Conservation (phyloP, 2,113 vertebrate species). For the Festucalex cinctus region DNA sequence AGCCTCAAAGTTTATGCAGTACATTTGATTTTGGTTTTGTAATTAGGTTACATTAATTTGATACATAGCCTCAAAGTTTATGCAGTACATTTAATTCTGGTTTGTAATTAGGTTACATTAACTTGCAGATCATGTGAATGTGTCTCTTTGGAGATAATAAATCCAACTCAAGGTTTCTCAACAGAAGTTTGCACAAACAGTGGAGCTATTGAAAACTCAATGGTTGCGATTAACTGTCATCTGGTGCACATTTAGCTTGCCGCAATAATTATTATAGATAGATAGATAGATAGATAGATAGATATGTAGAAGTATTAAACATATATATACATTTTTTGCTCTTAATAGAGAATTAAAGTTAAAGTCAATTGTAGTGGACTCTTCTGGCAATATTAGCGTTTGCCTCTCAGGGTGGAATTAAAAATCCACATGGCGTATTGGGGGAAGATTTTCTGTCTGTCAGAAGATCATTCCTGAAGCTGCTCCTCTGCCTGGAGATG, state of each 20-base stretch:
- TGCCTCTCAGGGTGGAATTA: too few species aligned
- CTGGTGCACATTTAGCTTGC: conserved; percentile 28
- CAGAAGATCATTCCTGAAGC: too few species aligned
- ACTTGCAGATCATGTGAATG: conserved; percentile 53
- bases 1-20: conserved; percentile 41
- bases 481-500: too few species aligned
- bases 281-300: background rate
- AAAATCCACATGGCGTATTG: too few species aligned
- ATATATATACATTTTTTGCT: too few species aligned
- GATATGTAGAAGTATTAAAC: too few species aligned
- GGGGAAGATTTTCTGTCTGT: too few species aligned
- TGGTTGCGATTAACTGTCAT: conserved; percentile 30
- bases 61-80: conserved; percentile 41
- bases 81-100: conserved; percentile 54
- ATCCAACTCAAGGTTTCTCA: conserved; percentile 18
- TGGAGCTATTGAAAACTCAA: conserved; percentile 44
- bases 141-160: conserved; percentile 37
- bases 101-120: conserved; percentile 49
- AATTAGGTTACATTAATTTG: conserved; percentile 52
- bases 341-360: too few species aligned
- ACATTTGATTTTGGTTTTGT: conserved; percentile 53
- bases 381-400: too few species aligned
- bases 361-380: too few species aligned
- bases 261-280: background rate
- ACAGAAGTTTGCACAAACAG: conserved; percentile 54